Conservation (phyloP, 2,113 vertebrate species). For the Circaetus gallicus region DNA sequence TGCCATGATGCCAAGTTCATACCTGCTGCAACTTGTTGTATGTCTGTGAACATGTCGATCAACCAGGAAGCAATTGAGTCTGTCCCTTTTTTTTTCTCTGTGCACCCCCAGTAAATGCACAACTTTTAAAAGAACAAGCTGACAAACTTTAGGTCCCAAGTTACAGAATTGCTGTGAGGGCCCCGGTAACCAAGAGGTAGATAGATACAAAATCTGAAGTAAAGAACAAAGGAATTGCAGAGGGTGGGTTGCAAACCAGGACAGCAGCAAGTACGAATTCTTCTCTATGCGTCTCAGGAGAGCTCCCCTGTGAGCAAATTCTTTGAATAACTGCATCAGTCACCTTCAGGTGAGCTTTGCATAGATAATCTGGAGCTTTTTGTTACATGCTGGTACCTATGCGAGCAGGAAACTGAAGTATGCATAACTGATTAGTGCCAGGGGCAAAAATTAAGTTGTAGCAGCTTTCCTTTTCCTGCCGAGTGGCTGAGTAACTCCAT, state of each 20-base stretch:
- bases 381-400: background rate
- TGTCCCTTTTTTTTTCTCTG: background rate
- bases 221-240: background rate
- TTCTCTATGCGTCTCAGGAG: background rate
- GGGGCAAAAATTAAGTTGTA: background rate
- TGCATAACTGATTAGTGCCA: background rate
- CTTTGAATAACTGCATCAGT: background rate
- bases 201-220: background rate
- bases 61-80: background rate
- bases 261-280: background rate
- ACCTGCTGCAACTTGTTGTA: too few relatives aligned
- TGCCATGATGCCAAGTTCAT: background rate
- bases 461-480: background rate
- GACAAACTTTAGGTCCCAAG: background rate
- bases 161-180: background rate
- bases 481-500: background rate
- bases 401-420: background rate
- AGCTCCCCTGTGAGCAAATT: background rate
- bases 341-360: background rate
- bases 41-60: background rate
- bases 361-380: background rate
- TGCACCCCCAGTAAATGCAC: background rate
- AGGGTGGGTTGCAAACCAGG: background rate
- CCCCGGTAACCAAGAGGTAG: background rate
- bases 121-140: background rate